Base-by-base conservation (phyloP, 2,797 vertebrate species). In the Myiotriccus ornatus region DNA sequence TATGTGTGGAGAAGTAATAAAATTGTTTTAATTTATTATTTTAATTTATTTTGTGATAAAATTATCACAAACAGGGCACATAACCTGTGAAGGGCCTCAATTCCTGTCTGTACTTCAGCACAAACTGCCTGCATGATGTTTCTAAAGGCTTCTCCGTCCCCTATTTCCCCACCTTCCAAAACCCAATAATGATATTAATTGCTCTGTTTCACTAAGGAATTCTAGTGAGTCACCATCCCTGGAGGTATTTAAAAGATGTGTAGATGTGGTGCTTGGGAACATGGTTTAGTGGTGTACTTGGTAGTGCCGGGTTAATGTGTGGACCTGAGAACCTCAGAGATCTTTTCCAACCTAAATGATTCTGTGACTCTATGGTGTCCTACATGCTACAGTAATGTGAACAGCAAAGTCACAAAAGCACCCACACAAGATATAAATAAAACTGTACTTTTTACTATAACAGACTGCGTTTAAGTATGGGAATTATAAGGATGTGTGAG, bases 141-240 rank as follows among this genome's bases (percentile, higher is more conserved):
- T 65, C 64, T 64, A 78, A 89, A 23, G 21, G 12, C 44, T 73
- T 70, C 84, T 46, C 23, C 15, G 43, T 47, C 20, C 23, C 46
- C 18, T 4, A 6, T 53, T 73, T 89, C n/a, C 43, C 43, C 27
- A 65, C 50, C 68, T 25, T 23, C 43, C 35, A 28, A 74, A 84
- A 44, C 2, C 1, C 9, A 1, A 10, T 9, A 7, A 57, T 2
- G 8, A 41, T 32, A 53, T 28, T 16, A 12, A 37, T 35, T 47
- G 46, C 32, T 73, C 8, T 76, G 2, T 27, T 79, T 67, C n/a
- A 19, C 44, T 47, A 37, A 19, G 30, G 23, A 56, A 57, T 74
- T 88, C 21, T 69, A 6, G 1, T 12, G 50, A 85, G 37, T 43
- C n/a, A 25, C 23, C n/a, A 59, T 41, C 17, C 55, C 46, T 28